Evolutionary conservation across 1,140 invertebrate genomes (phyloP), one percentile per base, ranked within the genome.

Genomic region (Drosophila paulistorum): DNA sequence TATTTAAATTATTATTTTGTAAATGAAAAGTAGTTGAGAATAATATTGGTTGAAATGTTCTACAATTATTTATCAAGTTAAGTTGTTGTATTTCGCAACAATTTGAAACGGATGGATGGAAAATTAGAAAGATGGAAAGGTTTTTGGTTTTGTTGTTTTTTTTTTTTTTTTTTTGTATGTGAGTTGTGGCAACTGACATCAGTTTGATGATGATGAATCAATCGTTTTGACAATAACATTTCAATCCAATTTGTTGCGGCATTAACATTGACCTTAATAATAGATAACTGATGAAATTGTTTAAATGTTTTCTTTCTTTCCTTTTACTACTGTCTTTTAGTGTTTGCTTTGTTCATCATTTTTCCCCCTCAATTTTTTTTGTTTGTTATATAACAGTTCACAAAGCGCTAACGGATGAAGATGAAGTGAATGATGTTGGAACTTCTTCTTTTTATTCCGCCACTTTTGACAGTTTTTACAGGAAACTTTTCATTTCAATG

Each of bases 251-350:
- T 62, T 59, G 23, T 41, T 66, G 57, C 74, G 77, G 79, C 84
- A 89, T 89, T 89, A 83, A 83, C 83, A 89, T 87, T 87, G 83
- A 89, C 83, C 83, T 87, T 80, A 87, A 87, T 87, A 79, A 39
- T 13, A 37, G 41, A 58, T 84, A 87, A 79, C 82, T 71, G 83
- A 67, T 77, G 66, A 59, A 62, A 54, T 68, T 55, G 37, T 77
- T 65, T 4, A 63, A 51, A 51, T 51, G 61, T 58, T 41, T 41
- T 68, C 63, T 57, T 26, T 69, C 37, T 54, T 64, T 68, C 20
- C 62, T 10, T 23, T n/a, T 45, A 14, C 39, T 71, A 39, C 57
- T 68, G n/a, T 58, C 13, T 67, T 55, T 39, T 26, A 37, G 41
- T 63, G 13, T 73, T 51, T 23, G 35, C 45, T 72, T 64, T 57